These are phyloP conservation scores for Tetragnatha versicolor DNA, from an alignment of 1,140 invertebrate species.

Conservation along the genomic window DNA sequence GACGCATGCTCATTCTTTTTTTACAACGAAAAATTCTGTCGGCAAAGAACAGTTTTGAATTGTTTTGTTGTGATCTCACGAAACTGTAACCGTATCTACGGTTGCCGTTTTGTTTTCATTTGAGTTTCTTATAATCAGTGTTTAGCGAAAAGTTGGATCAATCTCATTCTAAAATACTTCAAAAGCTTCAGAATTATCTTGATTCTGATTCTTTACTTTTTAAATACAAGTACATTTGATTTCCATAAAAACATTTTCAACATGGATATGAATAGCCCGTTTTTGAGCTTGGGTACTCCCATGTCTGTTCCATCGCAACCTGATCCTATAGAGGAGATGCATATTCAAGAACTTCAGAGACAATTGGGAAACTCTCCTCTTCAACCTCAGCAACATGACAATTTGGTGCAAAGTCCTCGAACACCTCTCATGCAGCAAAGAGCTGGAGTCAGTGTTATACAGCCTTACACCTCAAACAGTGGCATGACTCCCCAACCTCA, in stretches of 20 bases:
- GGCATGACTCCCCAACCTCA: conserved; percentile 75
- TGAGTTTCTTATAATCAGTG: no score
- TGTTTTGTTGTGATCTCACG: no score
- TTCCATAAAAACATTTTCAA: neutral
- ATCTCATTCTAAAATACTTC: no score
- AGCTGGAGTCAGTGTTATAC: conserved; percentile 51
- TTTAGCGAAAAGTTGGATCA: no score
- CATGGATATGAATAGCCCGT: conserved; percentile 40
- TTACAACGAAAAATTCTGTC: no score
- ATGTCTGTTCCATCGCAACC: conserved; percentile 43
- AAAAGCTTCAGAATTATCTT: no score
- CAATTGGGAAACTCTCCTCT: conserved; percentile 59
- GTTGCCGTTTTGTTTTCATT: no score
- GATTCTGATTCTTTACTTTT: neutral
- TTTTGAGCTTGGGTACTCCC: conserved; percentile 49
- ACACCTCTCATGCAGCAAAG: conserved; percentile 20
- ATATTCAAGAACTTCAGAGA: conserved; percentile 57
- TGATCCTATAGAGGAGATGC: conserved; percentile 57
- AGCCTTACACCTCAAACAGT: conserved; percentile 43
- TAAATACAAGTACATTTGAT: neutral
- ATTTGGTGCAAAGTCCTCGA: conserved; percentile 28
- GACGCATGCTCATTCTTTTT: no score
- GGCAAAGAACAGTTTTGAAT: no score
- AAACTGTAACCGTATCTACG: no score
- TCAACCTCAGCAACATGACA: conserved; percentile 57